Evolutionary conservation across 1,140 invertebrate species (phyloP).

Genomic region (Lepidostoma basale): DNA sequence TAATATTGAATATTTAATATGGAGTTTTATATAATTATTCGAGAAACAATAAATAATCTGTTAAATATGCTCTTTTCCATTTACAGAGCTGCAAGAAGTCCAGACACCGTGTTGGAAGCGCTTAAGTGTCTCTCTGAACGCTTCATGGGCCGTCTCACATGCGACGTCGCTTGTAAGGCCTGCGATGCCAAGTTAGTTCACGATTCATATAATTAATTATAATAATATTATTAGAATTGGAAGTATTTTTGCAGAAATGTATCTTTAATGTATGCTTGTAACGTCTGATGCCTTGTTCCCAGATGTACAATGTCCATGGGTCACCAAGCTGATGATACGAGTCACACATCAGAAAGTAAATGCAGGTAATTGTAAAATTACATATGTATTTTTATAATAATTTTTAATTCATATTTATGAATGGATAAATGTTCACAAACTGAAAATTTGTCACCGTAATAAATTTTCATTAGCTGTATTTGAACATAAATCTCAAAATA

Average conservation of each 20-base stretch:
- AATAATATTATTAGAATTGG: not conserved
- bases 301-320: slow-evolving; percentile 80
- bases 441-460: too few relatives aligned
- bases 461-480: too few relatives aligned
- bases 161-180: slow-evolving; percentile 35
- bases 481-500: too few relatives aligned
- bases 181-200: slow-evolving; percentile 32
- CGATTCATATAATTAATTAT: not conserved
- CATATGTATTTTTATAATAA: too few relatives aligned
- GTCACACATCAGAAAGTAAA: slow-evolving; percentile 61
- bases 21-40: too few relatives aligned
- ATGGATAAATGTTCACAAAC: too few relatives aligned
- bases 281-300: too few relatives aligned
- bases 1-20: too few relatives aligned
- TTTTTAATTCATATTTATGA: too few relatives aligned
- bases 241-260: not conserved
- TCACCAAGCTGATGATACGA: slow-evolving; percentile 71
- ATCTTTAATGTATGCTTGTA: not conserved
- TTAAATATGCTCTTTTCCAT: not conserved
- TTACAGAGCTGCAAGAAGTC: slow-evolving; percentile 36
- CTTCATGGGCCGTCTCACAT: slow-evolving; percentile 34
- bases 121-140: slow-evolving; percentile 25
- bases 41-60: not conserved
- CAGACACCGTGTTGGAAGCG: slow-evolving; percentile 24
- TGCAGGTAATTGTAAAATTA: slow-evolving; percentile 34